Evolutionary conservation across 2,888 invertebrate species (phyloP).

Genomic region (Hyposoter didymator): DNA sequence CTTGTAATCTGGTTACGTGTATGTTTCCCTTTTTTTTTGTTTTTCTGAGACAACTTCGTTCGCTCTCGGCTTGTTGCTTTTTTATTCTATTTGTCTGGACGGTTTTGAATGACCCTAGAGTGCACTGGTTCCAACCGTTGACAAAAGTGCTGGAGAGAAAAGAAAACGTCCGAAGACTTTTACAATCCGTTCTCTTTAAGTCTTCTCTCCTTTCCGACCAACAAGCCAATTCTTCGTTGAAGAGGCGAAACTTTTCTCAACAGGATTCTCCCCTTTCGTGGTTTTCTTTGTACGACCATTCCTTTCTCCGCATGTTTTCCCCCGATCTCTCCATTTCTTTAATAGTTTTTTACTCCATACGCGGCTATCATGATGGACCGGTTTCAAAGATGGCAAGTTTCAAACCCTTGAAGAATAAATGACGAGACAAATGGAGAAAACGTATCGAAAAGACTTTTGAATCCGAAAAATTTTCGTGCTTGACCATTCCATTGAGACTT

Average conservation of each 20-base stretch:
- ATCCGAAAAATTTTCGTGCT: too few species aligned
- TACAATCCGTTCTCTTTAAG: conserved; percentile 57
- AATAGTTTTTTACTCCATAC: background rate
- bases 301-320: background rate
- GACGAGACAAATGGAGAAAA: too few species aligned
- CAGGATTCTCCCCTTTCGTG: background rate
- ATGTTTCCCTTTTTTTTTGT: background rate
- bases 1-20: background rate
- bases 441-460: too few species aligned
- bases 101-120: conserved; percentile 31
- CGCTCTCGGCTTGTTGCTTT: conserved; percentile 14
- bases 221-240: conserved; percentile 3
- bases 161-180: conserved; percentile 46
- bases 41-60: conserved; percentile 7
- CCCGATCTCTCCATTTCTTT: background rate
- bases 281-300: background rate
- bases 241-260: conserved; percentile 42
- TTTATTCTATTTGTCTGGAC: conserved; percentile 1
- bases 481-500: too few species aligned
- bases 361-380: conserved; percentile 23
- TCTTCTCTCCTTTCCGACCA: conserved; percentile 20
- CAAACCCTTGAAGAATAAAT: background rate
- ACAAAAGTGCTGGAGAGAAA: background rate
- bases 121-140: conserved; percentile 33
- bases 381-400: conserved; percentile 20